phyloP scores from a whole-genome alignment of 2,797 vertebrate species.

The Lophius americanus region DNA sequence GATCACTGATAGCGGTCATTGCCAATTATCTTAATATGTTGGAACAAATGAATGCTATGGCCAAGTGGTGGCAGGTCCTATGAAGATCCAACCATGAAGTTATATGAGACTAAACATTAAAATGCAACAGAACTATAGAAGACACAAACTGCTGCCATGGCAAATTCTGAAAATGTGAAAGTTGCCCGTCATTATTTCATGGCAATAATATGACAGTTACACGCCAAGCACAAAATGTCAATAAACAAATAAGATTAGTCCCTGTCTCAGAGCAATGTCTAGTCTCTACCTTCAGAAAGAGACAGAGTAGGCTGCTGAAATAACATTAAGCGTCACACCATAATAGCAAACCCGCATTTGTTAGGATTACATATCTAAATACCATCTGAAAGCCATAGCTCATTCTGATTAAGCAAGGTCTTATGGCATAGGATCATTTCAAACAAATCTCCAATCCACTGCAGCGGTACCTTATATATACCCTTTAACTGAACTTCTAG shows the following conservation, averaged over 20 bases:
- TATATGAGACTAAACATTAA: conserved; percentile 33
- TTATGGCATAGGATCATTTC: conserved; percentile 57
- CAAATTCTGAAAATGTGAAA: conserved; percentile 44
- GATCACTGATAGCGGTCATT: conserved; percentile 27
- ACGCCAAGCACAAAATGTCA: conserved; percentile 62
- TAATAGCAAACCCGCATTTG: conserved; percentile 74
- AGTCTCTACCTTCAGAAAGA: conserved; percentile 35
- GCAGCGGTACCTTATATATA: conserved; percentile 7
- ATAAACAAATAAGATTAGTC: conserved; percentile 61
- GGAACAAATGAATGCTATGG: conserved; percentile 21
- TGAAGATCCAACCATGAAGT: conserved; percentile 23
- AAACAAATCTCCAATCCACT: conserved; percentile 35
- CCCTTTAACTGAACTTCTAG: conserved; percentile 8
- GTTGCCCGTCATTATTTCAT: conserved; percentile 64
- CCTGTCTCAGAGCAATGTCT: conserved; percentile 68
- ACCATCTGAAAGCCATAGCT: conserved; percentile 78
- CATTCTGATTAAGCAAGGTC: conserved; percentile 65
- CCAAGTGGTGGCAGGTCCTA: conserved; percentile 21
- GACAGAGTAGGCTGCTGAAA: conserved; percentile 64
- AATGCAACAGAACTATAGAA: conserved; percentile 31
- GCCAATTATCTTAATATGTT: conserved; percentile 31
- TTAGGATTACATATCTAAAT: conserved; percentile 76
- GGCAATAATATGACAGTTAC: conserved; percentile 70
- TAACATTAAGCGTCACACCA: conserved; percentile 70
- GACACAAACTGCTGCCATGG: conserved; percentile 40